Evolutionary conservation across 1,140 invertebrate genomes (phyloP), one percentile per base, ranked within the genome.

Genomic region (Euura saliciscinereae): DNA sequence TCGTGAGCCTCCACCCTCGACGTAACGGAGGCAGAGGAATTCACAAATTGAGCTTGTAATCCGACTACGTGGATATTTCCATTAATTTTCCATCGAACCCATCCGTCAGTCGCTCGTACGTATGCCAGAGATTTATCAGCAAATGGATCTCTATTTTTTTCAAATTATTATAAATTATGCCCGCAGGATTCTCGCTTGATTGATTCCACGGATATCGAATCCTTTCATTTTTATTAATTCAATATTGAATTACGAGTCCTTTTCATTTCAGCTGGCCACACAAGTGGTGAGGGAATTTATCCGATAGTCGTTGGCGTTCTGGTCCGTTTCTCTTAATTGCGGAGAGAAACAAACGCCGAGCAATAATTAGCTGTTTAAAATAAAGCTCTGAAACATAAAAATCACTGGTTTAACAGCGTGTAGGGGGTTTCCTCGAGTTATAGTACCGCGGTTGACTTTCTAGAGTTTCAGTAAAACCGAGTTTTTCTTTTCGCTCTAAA

Each of bases 1-100:
- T 67, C 13, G 28, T 77, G 79, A 80, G 74, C 74, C 28, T 44
- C 66, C 66, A 11, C 66, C 66, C 66, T 67, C 28, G 66, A 28
- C 73, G 7, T 43, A 66, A 67, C 71, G 46, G 69, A 68, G 73
- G 59, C 73, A 70, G 51, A 68, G 78, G 79, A 79, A 80, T 80
- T 79, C 77, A 73, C 74, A 79, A 79, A 80, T 80, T 79, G 75
- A 78, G 45, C 45, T 64, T 13, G 69, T 51, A 46, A 59, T 67
- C 43, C 66, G 66, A 67, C 51, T n/a, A 6, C 66, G 8, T 42
- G 66, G 66, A 67, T 67, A 67, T 67, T 67, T 67, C 66, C 66
- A 67, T 67, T 67, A 67, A 67, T 67, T 59, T 59, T 59, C 51
- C 13, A 59, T 59, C 51, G 51, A 6, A n/a, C 10, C 8, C 51